A percentile compares a stretch with the other conserved stretches of the same genome.
Evolutionary conservation across 2,888 invertebrate genomes (phyloP).

Genomic region (Nesidiocoris tenuis): DNA sequence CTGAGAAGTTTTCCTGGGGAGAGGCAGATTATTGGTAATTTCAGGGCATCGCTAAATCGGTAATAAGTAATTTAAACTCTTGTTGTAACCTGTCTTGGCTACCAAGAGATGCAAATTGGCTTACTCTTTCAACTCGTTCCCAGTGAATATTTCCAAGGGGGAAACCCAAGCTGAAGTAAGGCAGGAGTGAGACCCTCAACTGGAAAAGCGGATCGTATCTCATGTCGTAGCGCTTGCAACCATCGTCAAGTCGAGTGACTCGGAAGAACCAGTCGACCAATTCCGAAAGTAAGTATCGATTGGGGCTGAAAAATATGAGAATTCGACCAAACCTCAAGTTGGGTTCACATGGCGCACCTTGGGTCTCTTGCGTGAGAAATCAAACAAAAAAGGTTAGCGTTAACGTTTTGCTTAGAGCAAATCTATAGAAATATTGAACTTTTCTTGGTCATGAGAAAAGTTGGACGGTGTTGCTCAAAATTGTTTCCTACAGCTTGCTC

Average conservation of each 20-base stretch:
- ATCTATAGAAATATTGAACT: too few relatives aligned
- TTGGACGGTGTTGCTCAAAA: too few relatives aligned
- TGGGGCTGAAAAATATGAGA: conserved; percentile 60
- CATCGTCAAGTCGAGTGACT: conserved; percentile 68
- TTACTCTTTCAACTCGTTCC: conserved; percentile 78
- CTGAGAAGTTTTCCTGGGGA: conserved; percentile 72
- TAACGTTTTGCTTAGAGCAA: too few relatives aligned
- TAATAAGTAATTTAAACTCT: conserved; percentile 14
- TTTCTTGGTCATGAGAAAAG: too few relatives aligned
- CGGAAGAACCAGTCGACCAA: conserved; percentile 80
- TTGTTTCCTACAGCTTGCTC: too few relatives aligned
- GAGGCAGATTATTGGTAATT: neutral
- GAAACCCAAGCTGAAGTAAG: conserved; percentile 61
- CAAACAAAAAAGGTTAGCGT: too few relatives aligned
- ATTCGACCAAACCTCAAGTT: too few relatives aligned
- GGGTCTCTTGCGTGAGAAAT: neutral
- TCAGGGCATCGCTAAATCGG: neutral
- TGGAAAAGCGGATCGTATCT: conserved; percentile 68
- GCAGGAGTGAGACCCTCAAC: conserved; percentile 64
- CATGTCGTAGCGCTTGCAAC: conserved; percentile 71
- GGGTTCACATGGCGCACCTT: neutral
- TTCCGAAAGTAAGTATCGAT: conserved; percentile 74
- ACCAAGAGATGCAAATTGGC: conserved; percentile 45
- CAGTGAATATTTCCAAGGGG: conserved; percentile 70
- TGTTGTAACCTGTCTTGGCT: too few relatives aligned